Evolutionary conservation across 2,113 vertebrate genomes (phyloP), one percentile per base, ranked within the genome.

Genomic region (Melanostigma gelatinosum): DNA sequence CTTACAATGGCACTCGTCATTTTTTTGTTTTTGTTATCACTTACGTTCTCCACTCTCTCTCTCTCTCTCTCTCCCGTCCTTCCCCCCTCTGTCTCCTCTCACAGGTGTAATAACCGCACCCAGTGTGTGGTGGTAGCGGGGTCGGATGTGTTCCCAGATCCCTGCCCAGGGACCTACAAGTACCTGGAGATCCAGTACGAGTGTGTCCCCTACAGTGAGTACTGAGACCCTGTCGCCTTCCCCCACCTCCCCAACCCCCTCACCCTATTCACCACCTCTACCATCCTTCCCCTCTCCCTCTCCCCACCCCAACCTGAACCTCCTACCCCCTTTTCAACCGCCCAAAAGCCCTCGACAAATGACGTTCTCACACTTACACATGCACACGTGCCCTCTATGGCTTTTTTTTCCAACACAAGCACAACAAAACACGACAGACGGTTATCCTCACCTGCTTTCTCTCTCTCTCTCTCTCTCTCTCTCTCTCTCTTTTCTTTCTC

Each of bases 181-280:
- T 97, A 97, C 90, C 93, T 97, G 95, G 97, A 97, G 95, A 97
- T 97, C 93, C 97, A 97, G 93, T 97, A 97, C 88, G 97, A 97
- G 95, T 97, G 97, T 94, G 97, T 97, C 77, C 97, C 97, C 87
- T 97, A 97, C 96, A 97, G 97, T 97, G 96, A 97, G 97, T 97
- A 94, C 89, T 46, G 15, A 88, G 55, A 84, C 66, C 80, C 77
- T 36, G 57, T 77, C 83, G 71, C 50, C 79, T 81, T 57, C 54
- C 71, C 83, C 67, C 83, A 63, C 77, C 55, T 69, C 73, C 83
- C 77, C 60, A 40, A 22, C 72, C 34, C 68, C 77, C 89, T 55
- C 84, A 60, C 73, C 73, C 83, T 79, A 75, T 83, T 79, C 86
- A 65, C 85, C 57, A 6, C 80, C 90, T 88, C 48, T 42, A 80